Base-by-base conservation (phyloP, 2,797 vertebrate genomes). In the Decapterus maruadsi region DNA sequence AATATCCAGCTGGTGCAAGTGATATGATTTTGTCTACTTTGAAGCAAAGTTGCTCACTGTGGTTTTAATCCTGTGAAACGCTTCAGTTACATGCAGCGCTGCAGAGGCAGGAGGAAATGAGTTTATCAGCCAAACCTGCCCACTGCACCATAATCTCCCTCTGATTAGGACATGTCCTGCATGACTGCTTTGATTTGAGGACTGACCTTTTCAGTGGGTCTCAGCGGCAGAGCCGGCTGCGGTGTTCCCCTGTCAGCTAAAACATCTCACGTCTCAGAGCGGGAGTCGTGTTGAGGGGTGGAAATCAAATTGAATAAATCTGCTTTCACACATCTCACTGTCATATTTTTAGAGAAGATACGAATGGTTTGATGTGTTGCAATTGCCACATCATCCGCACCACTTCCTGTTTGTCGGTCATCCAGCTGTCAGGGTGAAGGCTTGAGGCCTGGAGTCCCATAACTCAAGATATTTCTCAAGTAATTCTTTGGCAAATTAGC, bases 121-220 rank as follows among this genome's bases (percentile, higher is more conserved):
- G 58, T 57, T 50, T 19, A 38, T 75, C 60, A 68, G 9, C 13
- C 16, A 6, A 56, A 54, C 16, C 20, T 53, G 65, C 12, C 29
- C 4, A 45, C 45, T 55, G 57, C 26, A 9, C 31, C 51, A n/a
- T 48, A 31, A 67, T 59, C 56, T 45, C 13, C 12, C 7, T 56
- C 2, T 57, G 59, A 62, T 56, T 48, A 20, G 7, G 46, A 31
- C 20, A 6, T 11, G 58, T 36, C 38, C 31, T 42, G 68, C n/a
- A 12, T 20, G 56, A 43, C 17, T 55, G 73, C 76, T 60, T 60
- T 69, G 76, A 73, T 74, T 38, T 51, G 38, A 65, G 26, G 36
- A 14, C 17, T 76, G 86, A 76, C 77, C 75, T 83, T 83, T 75
- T 51, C 13, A 14, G 11, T 42, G 55, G 11, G 58, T 45, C 66